phyloP scores from a whole-genome alignment of 2,888 invertebrate species.

The Hypomecis punctinalis region DNA sequence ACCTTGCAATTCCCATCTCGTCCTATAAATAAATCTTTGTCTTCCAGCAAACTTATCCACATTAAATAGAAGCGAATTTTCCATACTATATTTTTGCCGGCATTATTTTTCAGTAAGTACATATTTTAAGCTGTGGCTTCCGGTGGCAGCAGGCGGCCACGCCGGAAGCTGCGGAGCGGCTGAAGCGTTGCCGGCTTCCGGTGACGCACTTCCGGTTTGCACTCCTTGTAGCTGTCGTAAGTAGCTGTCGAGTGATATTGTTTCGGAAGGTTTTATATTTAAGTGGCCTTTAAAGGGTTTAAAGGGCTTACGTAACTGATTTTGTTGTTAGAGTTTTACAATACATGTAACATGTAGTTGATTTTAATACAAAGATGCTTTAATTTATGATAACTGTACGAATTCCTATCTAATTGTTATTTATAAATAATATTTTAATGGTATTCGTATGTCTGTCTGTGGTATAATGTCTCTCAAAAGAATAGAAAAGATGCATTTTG shows the following conservation, averaged over 20 bases:
- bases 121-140: conserved; percentile 28
- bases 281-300: neutral
- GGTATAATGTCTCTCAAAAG: too few relatives aligned
- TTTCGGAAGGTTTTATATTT: conserved; percentile 8
- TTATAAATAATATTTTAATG: too few relatives aligned
- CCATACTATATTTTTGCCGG: neutral
- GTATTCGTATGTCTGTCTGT: too few relatives aligned
- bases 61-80: too few relatives aligned
- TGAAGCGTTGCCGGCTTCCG: conserved; percentile 59
- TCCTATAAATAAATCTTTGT: neutral
- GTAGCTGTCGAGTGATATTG: conserved; percentile 21
- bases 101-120: conserved; percentile 10
- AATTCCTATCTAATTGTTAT: too few relatives aligned
- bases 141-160: conserved; percentile 30
- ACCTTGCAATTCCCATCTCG: neutral
- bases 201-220: conserved; percentile 61
- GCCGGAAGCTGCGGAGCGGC: conserved; percentile 57
- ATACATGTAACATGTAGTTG: too few relatives aligned
- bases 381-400: too few relatives aligned
- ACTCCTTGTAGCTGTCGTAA: conserved; percentile 44
- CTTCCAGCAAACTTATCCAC: neutral
- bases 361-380: too few relatives aligned
- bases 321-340: too few relatives aligned
- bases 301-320: too few relatives aligned
- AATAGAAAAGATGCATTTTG: too few relatives aligned